These are phyloP conservation scores for Clanis bilineata DNA, from an alignment of 2,888 invertebrate species.

Conservation along the genomic window DNA sequence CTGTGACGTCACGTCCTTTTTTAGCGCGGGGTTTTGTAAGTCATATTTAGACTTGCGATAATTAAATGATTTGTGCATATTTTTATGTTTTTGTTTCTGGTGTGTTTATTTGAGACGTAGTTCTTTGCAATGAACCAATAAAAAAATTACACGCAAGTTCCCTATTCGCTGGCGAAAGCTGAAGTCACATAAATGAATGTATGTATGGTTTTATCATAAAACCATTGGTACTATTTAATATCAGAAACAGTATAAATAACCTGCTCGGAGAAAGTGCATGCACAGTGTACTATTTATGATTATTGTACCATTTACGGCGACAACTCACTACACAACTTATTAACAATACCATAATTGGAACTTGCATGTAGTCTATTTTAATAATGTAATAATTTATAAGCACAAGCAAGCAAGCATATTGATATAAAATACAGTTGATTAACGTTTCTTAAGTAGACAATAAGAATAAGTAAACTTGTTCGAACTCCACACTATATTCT, in stretches of 20 bases:
- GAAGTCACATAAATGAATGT: background rate
- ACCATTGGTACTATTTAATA: background rate
- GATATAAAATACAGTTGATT: background rate
- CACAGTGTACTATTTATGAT: background rate
- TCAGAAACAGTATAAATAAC: background rate
- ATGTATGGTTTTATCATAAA: background rate
- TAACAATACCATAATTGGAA: background rate
- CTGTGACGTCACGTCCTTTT: no score
- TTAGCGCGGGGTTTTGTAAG: no score
- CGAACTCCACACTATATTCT: no score
- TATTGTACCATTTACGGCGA: conserved; percentile 3
- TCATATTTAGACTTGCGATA: no score
- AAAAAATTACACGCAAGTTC: no score
- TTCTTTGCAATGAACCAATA: no score
- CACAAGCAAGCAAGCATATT: no score
- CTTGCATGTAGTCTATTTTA: background rate
- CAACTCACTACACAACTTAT: background rate
- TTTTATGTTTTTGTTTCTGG: no score
- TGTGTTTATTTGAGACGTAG: no score
- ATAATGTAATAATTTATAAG: no score
- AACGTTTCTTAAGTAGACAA: background rate
- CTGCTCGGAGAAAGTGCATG: background rate
- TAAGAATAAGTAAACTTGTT: no score
- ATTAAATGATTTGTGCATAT: no score
- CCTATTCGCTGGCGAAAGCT: background rate